These are phyloP conservation scores for Numenius arquata DNA, from an alignment of 2,113 vertebrate species.

Conservation along the genomic window DNA sequence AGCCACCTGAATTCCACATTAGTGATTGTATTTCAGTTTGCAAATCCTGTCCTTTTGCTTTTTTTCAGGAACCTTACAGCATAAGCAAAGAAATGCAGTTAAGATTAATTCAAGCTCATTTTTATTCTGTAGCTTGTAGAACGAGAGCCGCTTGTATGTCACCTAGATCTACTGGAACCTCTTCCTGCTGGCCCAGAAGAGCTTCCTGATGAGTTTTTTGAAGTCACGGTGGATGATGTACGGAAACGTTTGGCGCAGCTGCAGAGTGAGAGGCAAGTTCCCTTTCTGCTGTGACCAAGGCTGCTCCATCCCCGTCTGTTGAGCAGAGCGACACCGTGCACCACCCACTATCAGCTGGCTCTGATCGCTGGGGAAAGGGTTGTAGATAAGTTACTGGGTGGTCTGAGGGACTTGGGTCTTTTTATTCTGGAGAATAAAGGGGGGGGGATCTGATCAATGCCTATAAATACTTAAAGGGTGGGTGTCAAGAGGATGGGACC, in stretches of 20 bases:
- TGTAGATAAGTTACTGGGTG: not conserved
- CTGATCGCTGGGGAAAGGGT: not conserved
- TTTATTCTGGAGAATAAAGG: too few species aligned
- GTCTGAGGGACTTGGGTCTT: too few species aligned
- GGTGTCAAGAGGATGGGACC: too few species aligned
- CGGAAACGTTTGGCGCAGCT: conserved; percentile 90
- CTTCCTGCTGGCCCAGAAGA: conserved; percentile 55
- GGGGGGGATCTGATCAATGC: too few species aligned
- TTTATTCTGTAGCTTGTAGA: conserved; percentile 67
- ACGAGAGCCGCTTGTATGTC: conserved; percentile 85
- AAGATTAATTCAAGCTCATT: not conserved
- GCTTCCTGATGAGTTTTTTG: conserved; percentile 93
- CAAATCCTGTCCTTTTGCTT: not conserved
- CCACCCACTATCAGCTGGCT: not conserved
- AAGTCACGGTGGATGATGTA: conserved; percentile 93
- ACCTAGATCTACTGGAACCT: conserved; percentile 76
- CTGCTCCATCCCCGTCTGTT: not conserved
- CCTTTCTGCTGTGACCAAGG: not conserved
- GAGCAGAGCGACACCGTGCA: not conserved
- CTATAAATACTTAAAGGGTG: too few species aligned
- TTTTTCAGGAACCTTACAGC: not conserved
- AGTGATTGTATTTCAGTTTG: not conserved
- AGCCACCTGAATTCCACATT: not conserved
- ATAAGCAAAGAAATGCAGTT: not conserved
- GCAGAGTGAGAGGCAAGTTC: conserved; percentile 89